Base-by-base conservation (phyloP, 2,113 vertebrate species). In the Equus przewalskii region DNA sequence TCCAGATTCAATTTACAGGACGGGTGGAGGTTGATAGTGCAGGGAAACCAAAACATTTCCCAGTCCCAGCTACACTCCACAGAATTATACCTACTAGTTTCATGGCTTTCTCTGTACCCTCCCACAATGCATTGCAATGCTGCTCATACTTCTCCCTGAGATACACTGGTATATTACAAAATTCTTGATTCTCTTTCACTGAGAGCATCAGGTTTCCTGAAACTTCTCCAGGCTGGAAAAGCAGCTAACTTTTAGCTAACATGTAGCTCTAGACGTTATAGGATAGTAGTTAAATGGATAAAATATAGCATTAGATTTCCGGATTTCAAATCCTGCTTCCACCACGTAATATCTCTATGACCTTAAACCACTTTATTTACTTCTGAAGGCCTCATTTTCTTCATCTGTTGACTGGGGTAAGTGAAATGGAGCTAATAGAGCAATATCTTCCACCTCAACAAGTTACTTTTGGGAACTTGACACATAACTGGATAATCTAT, bases 161-260 rank as follows among this genome's bases (percentile, higher is more conserved):
- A 6, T 21, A 33, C 0, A 4, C 4, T 54, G 3, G 0, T 67
- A 12, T 70, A 14, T 69, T 67, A 56, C 3, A 36, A 9, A 30
- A 5, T 58, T 4, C 24, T 69, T 90, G 16, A 33, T 28, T 26
- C 3, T 36, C 24, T 64, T 90, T 87, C 51, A 54, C 51, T 65
- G 4, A n/a, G 46, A 64, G 15, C 1, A 82, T 26, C 44, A 65
- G 49, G 10, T 51, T 92, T 89, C 58, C 49, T 51, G 41, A 92
- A 60, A 26, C 21, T 16, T 89, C 49, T n/a, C 21, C 56, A 9
- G 5, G 5, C 8, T 76, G n/a, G 3, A 24, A 58, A 6, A 44
- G 30, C 30, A 41, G 14, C 33, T 58, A 44, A 69, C 9, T 75
- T 93, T 56, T 54, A 7, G 44, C 62, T 75, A 56, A 75, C 1